Evolutionary conservation across 2,888 invertebrate genomes (phyloP), one percentile per base, ranked within the genome.

Genomic region (Xestia rhomboidea): DNA sequence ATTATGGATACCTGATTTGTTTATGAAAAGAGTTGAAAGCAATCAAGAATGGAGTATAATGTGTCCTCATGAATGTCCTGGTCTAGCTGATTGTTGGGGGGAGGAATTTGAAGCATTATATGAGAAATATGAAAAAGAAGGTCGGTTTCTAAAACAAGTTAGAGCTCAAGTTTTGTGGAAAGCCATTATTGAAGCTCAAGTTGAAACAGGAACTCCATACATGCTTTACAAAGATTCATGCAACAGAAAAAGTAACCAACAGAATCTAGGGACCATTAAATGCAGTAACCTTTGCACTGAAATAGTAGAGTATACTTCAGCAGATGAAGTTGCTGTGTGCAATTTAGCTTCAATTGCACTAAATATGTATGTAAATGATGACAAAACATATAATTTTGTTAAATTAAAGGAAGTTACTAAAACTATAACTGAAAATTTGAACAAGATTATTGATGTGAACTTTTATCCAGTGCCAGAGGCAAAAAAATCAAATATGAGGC

Each of bases 211-310:
- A 24, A 99, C 99, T 8, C 99, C 99, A 0, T 99, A 99, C 93
- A 99, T 99, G 99, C 95, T 99, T 0, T 99, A 99, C 92, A 99
- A 99, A 95, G 99, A 99, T 95, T 97, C 99, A 7, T 99, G 99
- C 92, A 99, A 99, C 93, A 96, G 98, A 1, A 99, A 99, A 96
- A 99, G 99, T 79, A 99, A 99, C 94, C 99, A 99, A 91, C 98
- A 99, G 94, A 99, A 99, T 95, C 96, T 99, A 77, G 99, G 99
- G 24, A 99, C 99, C 0, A 99, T 99, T 87, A 99, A 99, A 95
- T 99, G 99, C 94, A 99, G 99, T 90, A 99, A 99, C 94, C 97
- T 99, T 57, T 99, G 99, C 93, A 99, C 99, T 0, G 99, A 99
- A 97, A 99, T 99, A 87, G 98, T 99, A 0, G 99, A 99, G 93